These are phyloP conservation scores for Pocillopora damicornis DNA, from an alignment of 64 coral and sea anemone genomes.

Conservation along the genomic window DNA sequence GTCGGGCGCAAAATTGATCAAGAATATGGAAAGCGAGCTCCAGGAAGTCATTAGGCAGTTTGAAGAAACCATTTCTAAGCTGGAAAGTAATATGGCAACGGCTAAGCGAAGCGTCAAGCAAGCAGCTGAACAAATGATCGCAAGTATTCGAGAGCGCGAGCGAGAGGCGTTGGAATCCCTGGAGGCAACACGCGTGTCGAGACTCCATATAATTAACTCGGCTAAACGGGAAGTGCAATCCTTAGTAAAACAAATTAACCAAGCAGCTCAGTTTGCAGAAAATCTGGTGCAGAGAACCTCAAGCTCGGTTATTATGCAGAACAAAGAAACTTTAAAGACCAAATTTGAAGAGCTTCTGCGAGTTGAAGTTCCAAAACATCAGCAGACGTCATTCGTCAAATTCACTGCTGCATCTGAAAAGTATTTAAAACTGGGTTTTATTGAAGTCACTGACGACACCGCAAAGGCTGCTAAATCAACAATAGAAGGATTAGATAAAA, in stretches of 20 bases:
- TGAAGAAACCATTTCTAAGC: not conserved
- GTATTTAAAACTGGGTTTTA: not conserved
- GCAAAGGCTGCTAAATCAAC: not conserved
- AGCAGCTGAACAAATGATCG: not conserved
- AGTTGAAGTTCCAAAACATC: not conserved
- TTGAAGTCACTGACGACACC: not conserved
- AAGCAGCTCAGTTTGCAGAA: not conserved
- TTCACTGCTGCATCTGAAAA: not conserved
- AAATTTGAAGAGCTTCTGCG: not conserved
- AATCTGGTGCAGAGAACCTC: not conserved
- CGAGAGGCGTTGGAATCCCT: not conserved
- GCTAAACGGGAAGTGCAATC: not conserved
- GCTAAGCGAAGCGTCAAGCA: not conserved
- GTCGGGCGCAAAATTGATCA: not conserved
- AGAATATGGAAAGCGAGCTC: not conserved
- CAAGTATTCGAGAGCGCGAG: not conserved
- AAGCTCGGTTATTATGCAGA: not conserved
- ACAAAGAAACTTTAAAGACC: not conserved
- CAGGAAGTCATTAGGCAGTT: not conserved
- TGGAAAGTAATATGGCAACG: not conserved
- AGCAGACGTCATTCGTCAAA: not conserved
- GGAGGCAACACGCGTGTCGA: not conserved
- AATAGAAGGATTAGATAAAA: not conserved
- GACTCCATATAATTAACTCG: not conserved
- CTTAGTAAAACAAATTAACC: constrained; percentile 1